Base-by-base conservation (phyloP, 2,113 vertebrate species). In the Sinocyclocheilus maitianheensis region DNA sequence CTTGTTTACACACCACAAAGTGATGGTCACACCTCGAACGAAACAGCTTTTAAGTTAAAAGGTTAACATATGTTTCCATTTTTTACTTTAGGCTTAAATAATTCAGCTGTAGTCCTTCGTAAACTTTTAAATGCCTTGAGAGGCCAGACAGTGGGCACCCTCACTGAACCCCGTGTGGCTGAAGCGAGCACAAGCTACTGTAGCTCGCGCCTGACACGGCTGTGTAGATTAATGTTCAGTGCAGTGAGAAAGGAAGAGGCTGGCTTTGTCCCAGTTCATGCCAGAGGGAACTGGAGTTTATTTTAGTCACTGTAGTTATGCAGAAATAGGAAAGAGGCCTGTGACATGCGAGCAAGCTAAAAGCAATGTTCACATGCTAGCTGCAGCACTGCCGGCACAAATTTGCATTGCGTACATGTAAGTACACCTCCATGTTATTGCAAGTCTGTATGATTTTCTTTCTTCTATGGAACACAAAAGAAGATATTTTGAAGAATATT, bases 251-350 rank as follows among this genome's bases (percentile, higher is more conserved):
- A 48, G 46, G 80, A 83, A 81, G 51, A 26, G 55, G 43, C 82
- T 74, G 37, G 37, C 63, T 69, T 75, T 55, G 51, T 85, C 48
- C 72, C 34, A 71, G 81, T 77, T 71, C 72, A 81, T 75, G 67
- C 51, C 63, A 71, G 51, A 85, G 84, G 37, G 75, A 53, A 62
- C 74, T 71, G 65, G 84, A 85, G 84, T 76, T 77, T 81, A 85
- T 85, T 71, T 82, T 55, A 34, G 51, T 76, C 60, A 62, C 80
- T 83, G 74, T 72, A 78, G 72, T 81, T 75, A 85, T 30, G 74
- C 79, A 63, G 43, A 63, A 37, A 26, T 46, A 79, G 63, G n/a
- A 75, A 58, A 80, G 62, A 80, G 58, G 48, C 62, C 81, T 65
- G 83, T 65, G 40, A 88, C 62, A 87, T 67, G 10, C 16, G 0